These are phyloP conservation scores for Botrylloides violaceus DNA, from an alignment of 23 tunicate genomes.

Conservation along the genomic window DNA sequence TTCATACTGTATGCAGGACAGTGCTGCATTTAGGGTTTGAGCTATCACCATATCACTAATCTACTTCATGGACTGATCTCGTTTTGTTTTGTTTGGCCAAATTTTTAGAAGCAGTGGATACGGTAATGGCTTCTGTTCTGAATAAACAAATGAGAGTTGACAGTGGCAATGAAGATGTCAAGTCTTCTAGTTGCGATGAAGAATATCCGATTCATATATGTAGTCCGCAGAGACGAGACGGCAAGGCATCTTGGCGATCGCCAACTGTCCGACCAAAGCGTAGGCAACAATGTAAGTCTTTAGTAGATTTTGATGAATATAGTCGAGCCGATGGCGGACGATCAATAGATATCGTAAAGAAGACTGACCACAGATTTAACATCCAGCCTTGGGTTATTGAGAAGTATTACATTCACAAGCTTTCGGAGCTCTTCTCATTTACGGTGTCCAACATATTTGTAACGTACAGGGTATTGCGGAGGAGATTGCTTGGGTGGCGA, in stretches of 20 bases:
- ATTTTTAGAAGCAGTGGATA: conserved; percentile 1
- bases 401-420: too few relatives aligned
- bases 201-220: conserved; percentile 86
- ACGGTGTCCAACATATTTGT: too few relatives aligned
- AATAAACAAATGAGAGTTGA: conserved; percentile 21
- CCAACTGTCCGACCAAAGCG: conserved; percentile 83
- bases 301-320: neutral
- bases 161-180: conserved; percentile 62
- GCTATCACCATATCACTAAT: neutral
- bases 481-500: too few relatives aligned
- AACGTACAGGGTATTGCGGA: too few relatives aligned
- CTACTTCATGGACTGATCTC: too few relatives aligned
- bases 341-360: too few relatives aligned
- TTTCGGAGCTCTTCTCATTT: too few relatives aligned
- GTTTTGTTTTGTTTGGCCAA: neutral
- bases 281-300: conserved; percentile 72
- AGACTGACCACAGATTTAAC: too few relatives aligned
- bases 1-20: too few relatives aligned
- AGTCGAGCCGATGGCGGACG: too few relatives aligned
- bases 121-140: conserved; percentile 5
- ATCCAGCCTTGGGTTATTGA: too few relatives aligned
- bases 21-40: neutral
- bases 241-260: conserved; percentile 70
- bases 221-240: conserved; percentile 72
- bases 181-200: conserved; percentile 85